phyloP scores from a whole-genome alignment of 1,140 invertebrate species.

The Nylanderia fulva region DNA sequence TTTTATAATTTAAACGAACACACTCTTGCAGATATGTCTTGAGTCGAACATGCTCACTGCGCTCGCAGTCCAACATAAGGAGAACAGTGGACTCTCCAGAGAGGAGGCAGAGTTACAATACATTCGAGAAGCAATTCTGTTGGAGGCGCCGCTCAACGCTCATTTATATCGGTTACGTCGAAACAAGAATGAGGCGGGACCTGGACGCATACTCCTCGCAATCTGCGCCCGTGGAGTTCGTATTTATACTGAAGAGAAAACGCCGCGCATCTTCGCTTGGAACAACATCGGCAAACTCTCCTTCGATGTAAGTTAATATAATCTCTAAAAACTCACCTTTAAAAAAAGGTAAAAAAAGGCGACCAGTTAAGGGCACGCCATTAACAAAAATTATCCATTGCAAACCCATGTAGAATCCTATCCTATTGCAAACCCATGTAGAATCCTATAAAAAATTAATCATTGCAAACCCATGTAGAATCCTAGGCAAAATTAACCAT shows the following conservation, averaged over 20 bases:
- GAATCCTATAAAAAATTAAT: too few relatives aligned
- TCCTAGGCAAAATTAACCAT: too few relatives aligned
- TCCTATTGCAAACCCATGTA: too few relatives aligned
- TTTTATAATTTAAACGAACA: constrained; percentile 1
- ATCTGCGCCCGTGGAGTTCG: constrained; percentile 95
- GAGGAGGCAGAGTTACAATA: constrained; percentile 94
- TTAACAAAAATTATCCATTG: too few relatives aligned
- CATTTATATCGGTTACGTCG: constrained; percentile 95
- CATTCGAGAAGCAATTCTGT: constrained; percentile 94
- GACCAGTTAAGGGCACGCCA: too few relatives aligned
- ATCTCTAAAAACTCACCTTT: too few relatives aligned
- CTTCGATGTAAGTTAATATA: constrained; percentile 92
- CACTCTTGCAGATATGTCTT: constrained; percentile 84
- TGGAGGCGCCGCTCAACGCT: constrained; percentile 95
- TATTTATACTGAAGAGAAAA: constrained; percentile 91
- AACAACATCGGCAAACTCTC: constrained; percentile 96
- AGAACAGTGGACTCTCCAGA: constrained; percentile 91
- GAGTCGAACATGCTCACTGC: constrained; percentile 87
- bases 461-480: too few relatives aligned
- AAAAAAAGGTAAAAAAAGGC: too few relatives aligned
- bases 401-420: too few relatives aligned
- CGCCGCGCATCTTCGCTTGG: constrained; percentile 93
- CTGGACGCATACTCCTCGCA: constrained; percentile 91
- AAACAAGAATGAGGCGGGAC: constrained; percentile 92
- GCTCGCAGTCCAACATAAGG: constrained; percentile 89